These are phyloP conservation scores for Hyperoplus lanceolatus DNA, from an alignment of 2,797 vertebrate genomes.

Conservation along the genomic window DNA sequence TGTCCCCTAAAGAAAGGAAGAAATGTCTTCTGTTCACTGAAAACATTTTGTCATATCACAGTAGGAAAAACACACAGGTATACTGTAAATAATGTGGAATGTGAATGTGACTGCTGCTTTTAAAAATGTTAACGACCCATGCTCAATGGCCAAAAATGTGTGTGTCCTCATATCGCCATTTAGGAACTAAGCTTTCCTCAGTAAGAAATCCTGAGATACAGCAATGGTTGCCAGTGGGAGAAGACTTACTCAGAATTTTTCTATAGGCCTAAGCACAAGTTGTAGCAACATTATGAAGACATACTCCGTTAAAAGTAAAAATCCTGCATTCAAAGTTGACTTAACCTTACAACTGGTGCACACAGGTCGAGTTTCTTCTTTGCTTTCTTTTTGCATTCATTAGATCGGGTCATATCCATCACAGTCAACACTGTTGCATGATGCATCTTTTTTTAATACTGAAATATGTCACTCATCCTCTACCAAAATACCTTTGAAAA, in stretches of 20 bases:
- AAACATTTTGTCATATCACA: background rate
- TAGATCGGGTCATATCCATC: background rate
- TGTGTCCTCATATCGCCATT: background rate
- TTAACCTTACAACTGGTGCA: too few relatives aligned
- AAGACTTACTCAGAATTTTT: background rate
- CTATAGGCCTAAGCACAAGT: too few relatives aligned
- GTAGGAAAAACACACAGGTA: background rate
- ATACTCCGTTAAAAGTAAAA: background rate
- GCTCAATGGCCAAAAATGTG: background rate
- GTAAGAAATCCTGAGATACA: background rate
- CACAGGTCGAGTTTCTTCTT: too few relatives aligned
- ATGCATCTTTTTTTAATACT: background rate
- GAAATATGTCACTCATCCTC: background rate
- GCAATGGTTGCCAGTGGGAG: too few relatives aligned
- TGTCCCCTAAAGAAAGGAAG: conserved; percentile 80
- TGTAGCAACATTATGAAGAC: background rate
- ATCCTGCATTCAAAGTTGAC: too few relatives aligned
- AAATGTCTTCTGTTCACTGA: background rate
- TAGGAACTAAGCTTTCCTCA: background rate
- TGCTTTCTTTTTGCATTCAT: background rate
- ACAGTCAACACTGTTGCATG: background rate
- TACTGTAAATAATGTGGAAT: background rate
- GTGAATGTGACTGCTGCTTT: background rate
- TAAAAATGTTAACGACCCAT: background rate
- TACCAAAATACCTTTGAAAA: conserved; percentile 91